Percentiles rank a stretch among this genome's conserved stretches.
phyloP scores from a whole-genome alignment of 2,888 invertebrate species.

The Clanis bilineata region DNA sequence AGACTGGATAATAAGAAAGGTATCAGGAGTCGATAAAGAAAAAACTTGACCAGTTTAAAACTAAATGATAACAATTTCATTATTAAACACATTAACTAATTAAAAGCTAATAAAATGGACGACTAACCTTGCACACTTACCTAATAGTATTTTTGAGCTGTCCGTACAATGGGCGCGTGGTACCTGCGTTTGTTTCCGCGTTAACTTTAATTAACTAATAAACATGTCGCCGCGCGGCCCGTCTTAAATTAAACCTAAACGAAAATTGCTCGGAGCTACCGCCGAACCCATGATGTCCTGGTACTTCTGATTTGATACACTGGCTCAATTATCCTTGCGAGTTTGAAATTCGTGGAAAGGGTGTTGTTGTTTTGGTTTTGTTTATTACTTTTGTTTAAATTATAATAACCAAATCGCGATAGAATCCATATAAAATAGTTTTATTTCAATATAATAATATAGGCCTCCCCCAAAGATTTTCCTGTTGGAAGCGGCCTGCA shows the following conservation, averaged over 20 bases:
- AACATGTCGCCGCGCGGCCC: slow-evolving; percentile 73
- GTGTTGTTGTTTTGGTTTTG: background rate
- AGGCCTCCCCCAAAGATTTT: no score
- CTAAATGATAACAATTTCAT: no score
- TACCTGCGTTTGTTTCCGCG: slow-evolving; percentile 63
- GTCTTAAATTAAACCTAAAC: slow-evolving; percentile 66
- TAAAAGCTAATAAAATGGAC: no score
- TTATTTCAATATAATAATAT: no score
- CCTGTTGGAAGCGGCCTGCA: no score
- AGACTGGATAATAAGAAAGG: no score
- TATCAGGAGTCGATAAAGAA: no score
- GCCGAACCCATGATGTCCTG: slow-evolving; percentile 33
- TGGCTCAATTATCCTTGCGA: slow-evolving; percentile 7
- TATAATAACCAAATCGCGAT: no score
- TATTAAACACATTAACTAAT: no score
- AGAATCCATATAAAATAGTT: no score
- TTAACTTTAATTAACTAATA: slow-evolving; percentile 83
- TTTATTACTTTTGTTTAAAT: background rate
- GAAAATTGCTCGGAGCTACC: slow-evolving; percentile 50
- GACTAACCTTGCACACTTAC: background rate
- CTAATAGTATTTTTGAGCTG: slow-evolving; percentile 8
- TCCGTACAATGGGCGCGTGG: slow-evolving; percentile 14
- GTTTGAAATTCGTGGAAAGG: background rate
- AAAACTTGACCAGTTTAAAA: no score
- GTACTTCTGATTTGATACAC: slow-evolving; percentile 26